These are phyloP conservation scores for Nothocercus nigrocapillus DNA, from an alignment of 2,113 vertebrate species.

Conservation along the genomic window DNA sequence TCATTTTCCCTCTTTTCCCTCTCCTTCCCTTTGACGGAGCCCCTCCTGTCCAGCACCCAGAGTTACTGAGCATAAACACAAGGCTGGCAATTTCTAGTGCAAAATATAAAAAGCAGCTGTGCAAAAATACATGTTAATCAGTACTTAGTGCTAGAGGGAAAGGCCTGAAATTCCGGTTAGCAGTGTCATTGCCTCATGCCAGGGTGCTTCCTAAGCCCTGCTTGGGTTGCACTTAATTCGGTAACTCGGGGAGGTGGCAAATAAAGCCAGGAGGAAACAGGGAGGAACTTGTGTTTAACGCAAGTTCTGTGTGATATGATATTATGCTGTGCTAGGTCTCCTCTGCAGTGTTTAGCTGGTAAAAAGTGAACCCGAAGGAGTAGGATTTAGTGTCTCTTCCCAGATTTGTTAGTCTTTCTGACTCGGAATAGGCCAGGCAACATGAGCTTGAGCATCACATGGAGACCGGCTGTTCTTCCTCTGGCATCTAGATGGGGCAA, in stretches of 20 bases:
- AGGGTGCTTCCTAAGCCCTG: neutral
- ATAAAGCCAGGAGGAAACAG: neutral
- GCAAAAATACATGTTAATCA: slow-evolving; percentile 33
- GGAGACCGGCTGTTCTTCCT: neutral
- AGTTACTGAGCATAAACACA: slow-evolving; percentile 54
- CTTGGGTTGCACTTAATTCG: neutral
- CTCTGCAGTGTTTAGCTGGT: neutral
- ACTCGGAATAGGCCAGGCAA: neutral
- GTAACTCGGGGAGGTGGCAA: neutral
- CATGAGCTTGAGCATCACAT: neutral
- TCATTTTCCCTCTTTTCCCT: slow-evolving; percentile 69
- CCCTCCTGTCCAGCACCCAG: slow-evolving; percentile 55
- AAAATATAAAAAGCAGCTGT: slow-evolving; percentile 23
- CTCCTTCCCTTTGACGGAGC: slow-evolving; percentile 48
- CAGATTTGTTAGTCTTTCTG: neutral
- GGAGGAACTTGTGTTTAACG: neutral
- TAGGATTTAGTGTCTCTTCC: neutral
- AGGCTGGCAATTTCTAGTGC: slow-evolving; percentile 44
- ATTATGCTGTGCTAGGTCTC: neutral
- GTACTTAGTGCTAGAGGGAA: neutral
- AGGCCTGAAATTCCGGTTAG: neutral
- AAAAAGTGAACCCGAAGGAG: neutral
- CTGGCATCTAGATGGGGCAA: neutral
- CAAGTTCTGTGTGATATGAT: neutral
- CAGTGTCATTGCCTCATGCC: neutral